Conservation (phyloP, 2,888 invertebrate genomes). For the Zeuzera pyrina region DNA sequence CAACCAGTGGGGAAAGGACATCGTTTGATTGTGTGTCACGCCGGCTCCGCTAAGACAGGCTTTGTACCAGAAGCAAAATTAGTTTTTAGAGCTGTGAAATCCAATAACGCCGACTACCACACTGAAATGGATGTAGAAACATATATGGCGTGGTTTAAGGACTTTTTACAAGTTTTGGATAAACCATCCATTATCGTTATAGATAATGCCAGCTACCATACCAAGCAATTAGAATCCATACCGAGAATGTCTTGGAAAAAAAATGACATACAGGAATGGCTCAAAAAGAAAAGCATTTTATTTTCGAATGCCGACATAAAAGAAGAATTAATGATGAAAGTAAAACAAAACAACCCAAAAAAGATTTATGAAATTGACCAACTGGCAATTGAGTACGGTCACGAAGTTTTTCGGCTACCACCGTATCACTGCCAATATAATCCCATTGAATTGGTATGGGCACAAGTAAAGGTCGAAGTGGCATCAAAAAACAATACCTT, state of each 20-base stretch:
- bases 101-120: too few species aligned
- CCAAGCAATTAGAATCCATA: not conserved
- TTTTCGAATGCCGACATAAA: conserved; percentile 3
- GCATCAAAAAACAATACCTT: conserved; percentile 3
- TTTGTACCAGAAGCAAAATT: too few species aligned
- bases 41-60: too few species aligned
- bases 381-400: conserved; percentile 1
- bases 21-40: too few species aligned
- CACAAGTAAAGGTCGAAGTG: conserved; percentile 4
- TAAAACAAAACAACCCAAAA: not conserved
- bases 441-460: conserved; percentile 6
- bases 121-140: conserved; percentile 9
- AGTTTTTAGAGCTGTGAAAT: too few species aligned
- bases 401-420: conserved; percentile 4
- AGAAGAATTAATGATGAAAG: not conserved
- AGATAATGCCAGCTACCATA: not conserved
- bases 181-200: too few species aligned
- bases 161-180: conserved; percentile 2
- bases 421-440: conserved; percentile 10
- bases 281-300: not conserved
- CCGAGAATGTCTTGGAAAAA: conserved; percentile 7
- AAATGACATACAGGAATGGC: conserved; percentile 6
- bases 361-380: not conserved
- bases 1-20: conserved; percentile 7
- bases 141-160: conserved; percentile 9